Conservation (phyloP, 2,113 vertebrate species). For the Oryzias woworae region DNA sequence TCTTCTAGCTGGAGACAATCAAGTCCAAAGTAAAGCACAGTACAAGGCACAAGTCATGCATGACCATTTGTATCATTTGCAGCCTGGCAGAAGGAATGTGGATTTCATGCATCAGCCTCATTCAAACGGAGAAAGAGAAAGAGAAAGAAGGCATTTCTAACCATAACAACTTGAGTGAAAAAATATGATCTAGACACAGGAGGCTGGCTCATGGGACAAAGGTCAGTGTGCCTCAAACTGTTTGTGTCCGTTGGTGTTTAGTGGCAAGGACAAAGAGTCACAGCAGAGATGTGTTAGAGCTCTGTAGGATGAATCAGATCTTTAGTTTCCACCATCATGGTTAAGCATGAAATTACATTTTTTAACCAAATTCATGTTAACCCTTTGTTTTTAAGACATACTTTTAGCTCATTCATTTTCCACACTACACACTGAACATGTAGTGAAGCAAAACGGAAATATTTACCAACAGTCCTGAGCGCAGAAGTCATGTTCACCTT, state of each 20-base stretch:
- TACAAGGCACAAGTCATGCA: constrained; percentile 34
- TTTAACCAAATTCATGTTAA: no score
- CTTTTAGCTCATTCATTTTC: no score
- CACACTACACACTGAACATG: no score
- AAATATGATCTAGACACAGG: constrained; percentile 4
- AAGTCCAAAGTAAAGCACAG: constrained; percentile 15
- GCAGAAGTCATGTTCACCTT: no score
- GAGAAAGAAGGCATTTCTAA: constrained; percentile 2
- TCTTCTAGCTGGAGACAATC: constrained; percentile 41
- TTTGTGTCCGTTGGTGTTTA: constrained; percentile 37
- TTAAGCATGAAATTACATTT: no score
- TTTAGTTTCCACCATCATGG: no score
- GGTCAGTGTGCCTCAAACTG: constrained; percentile 49
- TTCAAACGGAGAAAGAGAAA: constrained; percentile 2
- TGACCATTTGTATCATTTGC: constrained; percentile 40
- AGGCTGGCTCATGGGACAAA: constrained; percentile 15
- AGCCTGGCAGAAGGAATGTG: constrained; percentile 8
- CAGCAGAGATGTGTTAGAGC: constrained; percentile 34
- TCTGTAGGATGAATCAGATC: constrained; percentile 13
- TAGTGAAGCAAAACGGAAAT: no score
- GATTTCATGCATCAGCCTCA: constrained; percentile 11
- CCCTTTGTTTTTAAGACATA: no score
- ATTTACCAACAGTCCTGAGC: no score
- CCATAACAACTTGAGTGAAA: neutral
- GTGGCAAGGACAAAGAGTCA: constrained; percentile 59